A percentile compares a stretch with the other conserved stretches of the same genome.
Evolutionary conservation across 2,888 invertebrate genomes (phyloP).

Genomic region (Metallyticus violacea): DNA sequence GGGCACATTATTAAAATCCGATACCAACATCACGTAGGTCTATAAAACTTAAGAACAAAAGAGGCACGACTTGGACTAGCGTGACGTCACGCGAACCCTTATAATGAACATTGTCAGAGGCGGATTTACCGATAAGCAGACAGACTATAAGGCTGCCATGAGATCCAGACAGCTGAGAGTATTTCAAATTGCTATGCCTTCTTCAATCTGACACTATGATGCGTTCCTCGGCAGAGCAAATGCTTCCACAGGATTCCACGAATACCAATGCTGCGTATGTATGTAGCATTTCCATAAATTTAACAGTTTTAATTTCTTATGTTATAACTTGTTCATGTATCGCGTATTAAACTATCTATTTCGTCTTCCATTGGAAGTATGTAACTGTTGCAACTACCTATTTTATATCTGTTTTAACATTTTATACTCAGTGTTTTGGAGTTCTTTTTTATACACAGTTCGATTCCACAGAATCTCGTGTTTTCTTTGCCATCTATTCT

Average conservation of each 20-base stretch:
- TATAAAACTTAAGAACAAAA: conserved; percentile 18
- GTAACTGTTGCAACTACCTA: too few species aligned
- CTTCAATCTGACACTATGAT: neutral
- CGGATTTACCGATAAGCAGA: neutral
- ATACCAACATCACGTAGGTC: conserved; percentile 5
- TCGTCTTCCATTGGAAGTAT: too few species aligned
- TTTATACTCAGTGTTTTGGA: too few species aligned
- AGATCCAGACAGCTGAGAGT: neutral
- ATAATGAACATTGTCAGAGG: neutral
- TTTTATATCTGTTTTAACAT: too few species aligned
- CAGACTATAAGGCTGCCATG: neutral
- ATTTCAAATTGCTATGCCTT: neutral
- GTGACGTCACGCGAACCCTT: conserved; percentile 16
- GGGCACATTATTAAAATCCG: conserved; percentile 4
- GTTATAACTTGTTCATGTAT: too few species aligned
- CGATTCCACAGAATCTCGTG: too few species aligned
- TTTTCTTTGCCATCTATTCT: too few species aligned
- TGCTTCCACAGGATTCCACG: neutral
- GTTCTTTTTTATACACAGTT: too few species aligned
- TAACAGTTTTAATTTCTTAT: too few species aligned
- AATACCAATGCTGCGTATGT: too few species aligned
- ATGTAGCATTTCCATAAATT: too few species aligned
- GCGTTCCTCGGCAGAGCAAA: neutral
- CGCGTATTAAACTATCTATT: too few species aligned
- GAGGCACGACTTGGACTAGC: conserved; percentile 6